Conservation (phyloP, 2,888 invertebrate species). For the Drosophila pegasa region DNA sequence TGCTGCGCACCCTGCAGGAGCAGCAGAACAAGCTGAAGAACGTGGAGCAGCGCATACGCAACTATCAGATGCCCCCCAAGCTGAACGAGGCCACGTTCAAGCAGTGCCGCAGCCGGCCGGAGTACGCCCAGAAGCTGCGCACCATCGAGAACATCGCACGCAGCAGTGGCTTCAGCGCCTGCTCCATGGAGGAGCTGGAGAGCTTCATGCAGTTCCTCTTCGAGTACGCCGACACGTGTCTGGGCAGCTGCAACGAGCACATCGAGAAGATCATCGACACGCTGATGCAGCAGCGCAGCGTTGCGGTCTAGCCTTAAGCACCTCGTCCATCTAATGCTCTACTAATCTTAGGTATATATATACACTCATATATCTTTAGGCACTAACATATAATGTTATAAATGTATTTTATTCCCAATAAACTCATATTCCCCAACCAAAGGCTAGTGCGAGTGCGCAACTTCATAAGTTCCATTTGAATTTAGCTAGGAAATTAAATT, state of each 20-base stretch:
- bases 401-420: constrained; percentile 36
- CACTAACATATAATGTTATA: constrained; percentile 68
- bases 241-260: constrained; percentile 76
- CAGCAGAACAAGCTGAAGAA: constrained; percentile 70
- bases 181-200: constrained; percentile 75
- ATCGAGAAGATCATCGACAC: constrained; percentile 77
- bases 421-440: constrained; percentile 24
- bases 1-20: constrained; percentile 69
- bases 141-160: constrained; percentile 74
- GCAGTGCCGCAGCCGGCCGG: constrained; percentile 64
- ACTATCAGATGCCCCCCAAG: constrained; percentile 54
- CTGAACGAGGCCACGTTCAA: constrained; percentile 47
- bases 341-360: not conserved
- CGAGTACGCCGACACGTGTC: constrained; percentile 79
- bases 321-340: not conserved
- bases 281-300: constrained; percentile 63
- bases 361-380: constrained; percentile 22
- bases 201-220: constrained; percentile 78
- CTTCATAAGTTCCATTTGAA: not conserved
- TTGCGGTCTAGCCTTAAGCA: constrained; percentile 50
- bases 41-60: constrained; percentile 69
- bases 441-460: not conserved
- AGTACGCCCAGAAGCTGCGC: constrained; percentile 69
- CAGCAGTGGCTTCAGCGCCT: constrained; percentile 72
- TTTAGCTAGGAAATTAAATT: too few relatives aligned